Conservation (phyloP, 2,113 vertebrate species). For the Felis chaus region DNA sequence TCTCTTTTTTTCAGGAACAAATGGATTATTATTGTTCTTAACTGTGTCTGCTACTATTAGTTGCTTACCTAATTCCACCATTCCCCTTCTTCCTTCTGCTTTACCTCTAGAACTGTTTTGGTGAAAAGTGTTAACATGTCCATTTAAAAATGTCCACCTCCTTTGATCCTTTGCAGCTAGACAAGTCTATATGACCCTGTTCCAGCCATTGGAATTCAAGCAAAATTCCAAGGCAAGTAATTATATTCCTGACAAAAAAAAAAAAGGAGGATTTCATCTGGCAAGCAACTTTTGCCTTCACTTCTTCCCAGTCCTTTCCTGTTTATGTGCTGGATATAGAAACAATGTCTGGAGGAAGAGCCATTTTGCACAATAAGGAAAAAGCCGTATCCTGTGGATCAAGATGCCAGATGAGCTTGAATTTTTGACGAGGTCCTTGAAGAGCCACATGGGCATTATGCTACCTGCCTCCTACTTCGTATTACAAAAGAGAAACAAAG, state of each 20-base stretch:
- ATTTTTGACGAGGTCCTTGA: background rate
- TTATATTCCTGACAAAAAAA: background rate
- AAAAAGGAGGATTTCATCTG: background rate
- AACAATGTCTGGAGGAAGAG: background rate
- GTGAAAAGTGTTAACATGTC: background rate
- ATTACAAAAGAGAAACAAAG: background rate
- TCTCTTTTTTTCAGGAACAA: background rate
- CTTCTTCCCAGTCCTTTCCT: background rate
- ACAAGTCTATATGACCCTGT: background rate
- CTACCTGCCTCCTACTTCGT: background rate
- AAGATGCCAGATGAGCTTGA: background rate
- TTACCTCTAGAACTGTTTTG: background rate
- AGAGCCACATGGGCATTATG: background rate
- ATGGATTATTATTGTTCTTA: background rate
- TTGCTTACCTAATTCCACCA: background rate
- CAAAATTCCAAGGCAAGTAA: background rate
- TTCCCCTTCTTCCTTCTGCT: background rate
- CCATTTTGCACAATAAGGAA: background rate
- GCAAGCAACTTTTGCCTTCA: background rate
- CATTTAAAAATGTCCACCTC: background rate
- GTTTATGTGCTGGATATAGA: background rate
- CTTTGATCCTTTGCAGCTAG: background rate
- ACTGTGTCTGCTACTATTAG: background rate
- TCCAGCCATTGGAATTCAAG: background rate
- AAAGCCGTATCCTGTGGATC: background rate